Evolutionary conservation across 2,113 vertebrate genomes (phyloP).

Genomic region (Sander vitreus): DNA sequence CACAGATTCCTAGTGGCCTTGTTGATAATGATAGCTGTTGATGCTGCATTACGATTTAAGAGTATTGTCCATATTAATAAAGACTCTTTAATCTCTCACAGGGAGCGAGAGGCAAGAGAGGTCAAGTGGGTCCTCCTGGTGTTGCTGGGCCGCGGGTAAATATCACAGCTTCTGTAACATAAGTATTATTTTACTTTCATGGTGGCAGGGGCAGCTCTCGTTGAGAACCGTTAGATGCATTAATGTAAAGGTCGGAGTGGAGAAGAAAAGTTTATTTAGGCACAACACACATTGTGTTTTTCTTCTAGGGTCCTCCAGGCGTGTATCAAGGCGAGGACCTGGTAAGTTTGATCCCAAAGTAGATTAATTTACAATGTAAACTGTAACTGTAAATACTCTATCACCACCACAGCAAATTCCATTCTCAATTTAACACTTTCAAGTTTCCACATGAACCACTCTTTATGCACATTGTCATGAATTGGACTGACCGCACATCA

Average conservation of each 20-base stretch:
- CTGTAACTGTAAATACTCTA: too few species aligned
- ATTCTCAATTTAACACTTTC: too few species aligned
- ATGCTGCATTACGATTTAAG: background rate
- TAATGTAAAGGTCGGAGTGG: background rate
- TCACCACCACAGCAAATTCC: too few species aligned
- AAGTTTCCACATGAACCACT: too few species aligned
- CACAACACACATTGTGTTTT: background rate
- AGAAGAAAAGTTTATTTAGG: background rate
- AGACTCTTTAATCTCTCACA: conserved; percentile 57
- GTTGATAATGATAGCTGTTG: background rate
- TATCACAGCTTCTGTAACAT: conserved; percentile 26
- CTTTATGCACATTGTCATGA: too few species aligned
- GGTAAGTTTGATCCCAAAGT: conserved; percentile 74
- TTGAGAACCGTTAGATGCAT: background rate
- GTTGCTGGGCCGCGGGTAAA: conserved; percentile 89
- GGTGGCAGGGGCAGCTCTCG: background rate
- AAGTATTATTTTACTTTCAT: background rate
- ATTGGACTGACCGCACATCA: too few species aligned
- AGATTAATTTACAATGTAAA: background rate
- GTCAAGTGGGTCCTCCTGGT: conserved; percentile 89
- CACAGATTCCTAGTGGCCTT: too few species aligned
- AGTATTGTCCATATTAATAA: background rate
- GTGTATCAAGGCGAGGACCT: conserved; percentile 82
- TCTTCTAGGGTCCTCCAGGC: conserved; percentile 77
- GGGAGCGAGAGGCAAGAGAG: conserved; percentile 91